Percentiles rank a stretch among this genome's conserved stretches.
Evolutionary conservation across 2,113 vertebrate genomes (phyloP).

Genomic region (Sarotherodon lohbergeri): DNA sequence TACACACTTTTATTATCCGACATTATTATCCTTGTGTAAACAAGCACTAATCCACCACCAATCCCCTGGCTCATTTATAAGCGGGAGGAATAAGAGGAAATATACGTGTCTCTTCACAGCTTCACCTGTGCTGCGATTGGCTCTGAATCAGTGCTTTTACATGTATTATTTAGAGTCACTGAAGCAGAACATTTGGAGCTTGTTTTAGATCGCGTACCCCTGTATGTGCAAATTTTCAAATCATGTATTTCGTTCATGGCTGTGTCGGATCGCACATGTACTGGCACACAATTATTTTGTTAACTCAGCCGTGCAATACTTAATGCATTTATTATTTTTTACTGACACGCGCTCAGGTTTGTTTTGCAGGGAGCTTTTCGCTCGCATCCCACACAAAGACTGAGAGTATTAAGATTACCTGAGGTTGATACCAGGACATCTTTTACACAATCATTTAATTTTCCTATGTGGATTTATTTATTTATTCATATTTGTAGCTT

Average conservation of each 20-base stretch:
- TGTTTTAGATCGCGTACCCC: neutral
- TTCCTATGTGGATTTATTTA: conserved; percentile 1
- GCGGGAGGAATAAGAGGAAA: conserved; percentile 8
- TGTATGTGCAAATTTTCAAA: neutral
- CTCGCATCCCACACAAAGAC: neutral
- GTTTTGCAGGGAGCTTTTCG: neutral
- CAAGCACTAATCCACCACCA: conserved; percentile 42
- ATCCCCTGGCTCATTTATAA: conserved; percentile 27
- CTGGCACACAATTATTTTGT: neutral
- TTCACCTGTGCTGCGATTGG: conserved; percentile 28
- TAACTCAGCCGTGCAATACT: neutral
- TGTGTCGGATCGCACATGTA: neutral
- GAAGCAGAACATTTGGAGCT: conserved; percentile 12
- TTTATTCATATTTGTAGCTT: neutral
- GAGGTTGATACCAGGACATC: neutral
- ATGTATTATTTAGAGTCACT: conserved; percentile 41
- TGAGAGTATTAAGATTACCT: conserved; percentile 23
- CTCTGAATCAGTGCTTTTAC: conserved; percentile 24
- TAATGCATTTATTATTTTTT: conserved; percentile 8
- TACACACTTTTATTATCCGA: conserved; percentile 10
- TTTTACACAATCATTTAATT: conserved; percentile 8
- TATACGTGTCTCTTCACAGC: neutral
- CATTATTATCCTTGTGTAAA: conserved; percentile 27
- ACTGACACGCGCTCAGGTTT: neutral
- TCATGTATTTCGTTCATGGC: neutral